Evolutionary conservation across 2,888 invertebrate genomes (phyloP).

Genomic region (Oscheius onirici): DNA sequence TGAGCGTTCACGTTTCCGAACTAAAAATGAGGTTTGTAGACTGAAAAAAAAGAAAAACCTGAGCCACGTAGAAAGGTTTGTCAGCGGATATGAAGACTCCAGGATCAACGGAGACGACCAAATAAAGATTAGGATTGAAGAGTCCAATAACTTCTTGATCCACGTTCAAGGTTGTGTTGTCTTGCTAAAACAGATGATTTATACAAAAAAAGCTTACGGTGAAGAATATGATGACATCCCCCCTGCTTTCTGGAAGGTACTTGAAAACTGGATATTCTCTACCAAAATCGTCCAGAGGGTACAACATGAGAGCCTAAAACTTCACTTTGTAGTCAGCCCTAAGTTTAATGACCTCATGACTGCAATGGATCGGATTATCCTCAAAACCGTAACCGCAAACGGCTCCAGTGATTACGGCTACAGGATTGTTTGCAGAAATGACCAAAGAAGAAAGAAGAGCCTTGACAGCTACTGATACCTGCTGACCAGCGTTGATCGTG

Average conservation of each 20-base stretch:
- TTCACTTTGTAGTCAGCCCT: neutral
- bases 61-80: conserved; percentile 10
- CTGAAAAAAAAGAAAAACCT: neutral
- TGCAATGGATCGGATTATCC: conserved; percentile 22
- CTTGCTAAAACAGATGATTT: neutral
- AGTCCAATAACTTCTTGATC: neutral
- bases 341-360: conserved; percentile 24
- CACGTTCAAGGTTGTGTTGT: neutral
- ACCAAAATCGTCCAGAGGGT: conserved; percentile 3
- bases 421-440: conserved; percentile 8
- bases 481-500: conserved; percentile 4
- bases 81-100: neutral
- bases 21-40: conserved; percentile 19
- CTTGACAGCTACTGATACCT: conserved; percentile 22
- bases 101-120: neutral
- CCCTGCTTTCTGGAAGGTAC: conserved; percentile 20
- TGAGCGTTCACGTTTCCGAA: conserved; percentile 14
- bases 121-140: neutral
- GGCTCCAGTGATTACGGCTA: conserved; percentile 32
- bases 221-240: conserved; percentile 28
- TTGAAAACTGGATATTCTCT: conserved; percentile 26
- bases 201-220: neutral
- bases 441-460: neutral
- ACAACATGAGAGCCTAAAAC: conserved; percentile 29
- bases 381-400: conserved; percentile 36